phyloP scores from a whole-genome alignment of 2,113 vertebrate genomes.

The Uria aalge region DNA sequence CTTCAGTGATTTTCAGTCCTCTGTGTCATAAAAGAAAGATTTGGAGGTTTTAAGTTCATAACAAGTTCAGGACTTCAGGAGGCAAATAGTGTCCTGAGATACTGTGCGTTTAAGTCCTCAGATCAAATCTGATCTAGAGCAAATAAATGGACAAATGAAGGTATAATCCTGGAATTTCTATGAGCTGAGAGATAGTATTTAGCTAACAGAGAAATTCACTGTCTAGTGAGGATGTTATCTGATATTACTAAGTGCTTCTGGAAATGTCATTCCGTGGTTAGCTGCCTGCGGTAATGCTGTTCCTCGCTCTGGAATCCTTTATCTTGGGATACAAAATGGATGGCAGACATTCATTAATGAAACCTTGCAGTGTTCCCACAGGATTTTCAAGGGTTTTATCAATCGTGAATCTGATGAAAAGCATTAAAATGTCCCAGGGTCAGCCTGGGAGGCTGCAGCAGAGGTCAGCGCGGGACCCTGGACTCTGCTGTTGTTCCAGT shows the following conservation, averaged over 20 bases:
- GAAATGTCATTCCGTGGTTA: neutral
- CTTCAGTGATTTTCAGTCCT: neutral
- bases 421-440: neutral
- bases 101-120: neutral
- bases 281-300: neutral
- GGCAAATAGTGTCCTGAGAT: neutral
- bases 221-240: neutral
- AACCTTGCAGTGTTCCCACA: neutral
- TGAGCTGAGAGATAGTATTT: neutral
- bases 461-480: neutral
- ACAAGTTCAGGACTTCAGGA: neutral
- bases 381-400: neutral
- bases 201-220: neutral
- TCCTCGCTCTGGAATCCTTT: neutral
- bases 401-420: neutral
- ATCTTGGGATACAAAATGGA: neutral
- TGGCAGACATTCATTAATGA: neutral
- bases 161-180: neutral
- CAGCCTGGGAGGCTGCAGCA: neutral
- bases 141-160: slow-evolving; percentile 20
- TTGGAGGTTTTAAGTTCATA: slow-evolving; percentile 1
- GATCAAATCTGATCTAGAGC: neutral
- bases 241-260: neutral
- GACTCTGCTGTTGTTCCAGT: neutral
- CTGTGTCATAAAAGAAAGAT: slow-evolving; percentile 10